Percentiles rank a stretch among this genome's conserved stretches.
Evolutionary conservation across 1,140 invertebrate species (phyloP).

Genomic region (Augochlora pura): DNA sequence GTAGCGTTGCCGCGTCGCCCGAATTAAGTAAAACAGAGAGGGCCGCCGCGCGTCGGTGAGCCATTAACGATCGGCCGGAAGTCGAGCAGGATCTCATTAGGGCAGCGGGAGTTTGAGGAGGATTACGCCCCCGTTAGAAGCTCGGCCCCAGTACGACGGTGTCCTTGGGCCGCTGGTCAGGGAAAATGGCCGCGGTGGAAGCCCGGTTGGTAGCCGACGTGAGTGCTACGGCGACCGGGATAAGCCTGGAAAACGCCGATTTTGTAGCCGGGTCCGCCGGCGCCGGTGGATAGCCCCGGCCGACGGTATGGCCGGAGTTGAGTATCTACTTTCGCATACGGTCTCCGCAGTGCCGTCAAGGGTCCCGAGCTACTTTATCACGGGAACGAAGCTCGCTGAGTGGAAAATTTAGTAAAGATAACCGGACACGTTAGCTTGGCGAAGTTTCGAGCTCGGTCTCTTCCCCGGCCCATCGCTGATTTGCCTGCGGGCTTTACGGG

Average conservation of each 20-base stretch:
- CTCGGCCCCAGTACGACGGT: constrained; percentile 1
- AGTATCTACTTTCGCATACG: constrained; percentile 65
- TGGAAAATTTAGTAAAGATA: constrained; percentile 65
- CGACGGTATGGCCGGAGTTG: constrained; percentile 43
- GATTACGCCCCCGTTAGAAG: neutral
- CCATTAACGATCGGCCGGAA: constrained; percentile 4
- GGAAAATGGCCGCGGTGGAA: neutral
- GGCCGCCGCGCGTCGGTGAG: neutral
- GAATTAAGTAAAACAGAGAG: constrained; percentile 21
- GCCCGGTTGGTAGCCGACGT: neutral
- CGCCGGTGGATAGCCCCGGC: constrained; percentile 19
- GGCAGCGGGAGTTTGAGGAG: neutral
- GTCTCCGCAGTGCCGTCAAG: constrained; percentile 57
- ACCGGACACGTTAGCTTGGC: constrained; percentile 24
- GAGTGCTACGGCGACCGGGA: constrained; percentile 53
- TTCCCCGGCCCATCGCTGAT: neutral
- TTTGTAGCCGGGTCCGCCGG: constrained; percentile 53
- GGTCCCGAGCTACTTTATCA: constrained; percentile 59
- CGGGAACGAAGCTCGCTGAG: constrained; percentile 35
- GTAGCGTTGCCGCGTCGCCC: no score
- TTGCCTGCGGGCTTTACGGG: constrained; percentile 1
- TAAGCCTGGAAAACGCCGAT: constrained; percentile 65
- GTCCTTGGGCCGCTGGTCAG: constrained; percentile 12
- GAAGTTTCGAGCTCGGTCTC: constrained; percentile 6
- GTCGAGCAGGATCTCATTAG: constrained; percentile 19